These are phyloP conservation scores for Druon quercuslanigerum DNA, from an alignment of 1,140 invertebrate species.

Conservation along the genomic window DNA sequence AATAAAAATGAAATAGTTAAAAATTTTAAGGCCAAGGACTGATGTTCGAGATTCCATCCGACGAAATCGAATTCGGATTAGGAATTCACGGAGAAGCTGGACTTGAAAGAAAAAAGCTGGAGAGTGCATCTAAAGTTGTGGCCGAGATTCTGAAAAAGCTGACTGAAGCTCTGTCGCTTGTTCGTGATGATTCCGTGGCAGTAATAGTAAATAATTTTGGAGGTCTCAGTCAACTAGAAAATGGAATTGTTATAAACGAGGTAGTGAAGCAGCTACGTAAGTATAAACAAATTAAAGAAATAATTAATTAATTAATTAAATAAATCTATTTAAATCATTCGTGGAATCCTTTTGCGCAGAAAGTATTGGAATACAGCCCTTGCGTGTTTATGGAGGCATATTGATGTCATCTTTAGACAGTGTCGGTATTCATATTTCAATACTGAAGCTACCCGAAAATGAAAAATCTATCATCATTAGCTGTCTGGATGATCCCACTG, in stretches of 20 bases:
- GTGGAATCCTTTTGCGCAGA: slow-evolving; percentile 62
- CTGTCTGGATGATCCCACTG: slow-evolving; percentile 78
- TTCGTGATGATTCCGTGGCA: slow-evolving; percentile 77
- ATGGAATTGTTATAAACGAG: slow-evolving; percentile 85
- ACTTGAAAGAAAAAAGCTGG: slow-evolving; percentile 81
- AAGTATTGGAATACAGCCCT: slow-evolving; percentile 75
- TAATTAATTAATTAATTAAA: no score
- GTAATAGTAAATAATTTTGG: slow-evolving; percentile 90
- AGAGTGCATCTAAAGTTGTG: slow-evolving; percentile 74
- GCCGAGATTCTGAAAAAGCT: slow-evolving; percentile 75
- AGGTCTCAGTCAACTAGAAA: slow-evolving; percentile 84
- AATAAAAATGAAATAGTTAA: background rate
- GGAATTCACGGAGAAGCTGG: slow-evolving; percentile 94
- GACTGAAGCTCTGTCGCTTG: slow-evolving; percentile 73
- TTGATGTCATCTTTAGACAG: slow-evolving; percentile 90
- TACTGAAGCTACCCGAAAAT: slow-evolving; percentile 78
- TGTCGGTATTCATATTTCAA: slow-evolving; percentile 85
- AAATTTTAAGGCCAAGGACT: slow-evolving; percentile 73
- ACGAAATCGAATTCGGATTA: slow-evolving; percentile 88
- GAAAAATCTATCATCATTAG: slow-evolving; percentile 74
- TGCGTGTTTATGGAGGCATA: slow-evolving; percentile 82
- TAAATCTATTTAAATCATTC: no score
- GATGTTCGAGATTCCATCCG: slow-evolving; percentile 80
- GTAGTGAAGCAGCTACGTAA: slow-evolving; percentile 80
- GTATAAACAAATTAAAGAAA: slow-evolving; percentile 24